Evolutionary conservation across 2,888 invertebrate genomes (phyloP), one percentile per base, ranked within the genome.

Genomic region (Coenonympha glycerion): DNA sequence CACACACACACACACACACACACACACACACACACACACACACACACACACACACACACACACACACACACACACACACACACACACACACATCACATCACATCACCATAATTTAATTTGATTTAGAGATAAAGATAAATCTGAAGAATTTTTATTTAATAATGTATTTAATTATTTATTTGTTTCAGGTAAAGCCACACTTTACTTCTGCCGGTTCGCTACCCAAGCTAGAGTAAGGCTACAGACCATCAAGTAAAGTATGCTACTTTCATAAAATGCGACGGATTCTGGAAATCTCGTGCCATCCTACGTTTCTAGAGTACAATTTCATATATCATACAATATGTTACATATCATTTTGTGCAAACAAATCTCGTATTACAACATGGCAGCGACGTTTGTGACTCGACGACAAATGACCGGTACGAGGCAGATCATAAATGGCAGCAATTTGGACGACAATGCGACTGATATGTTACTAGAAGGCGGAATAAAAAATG

Each of bases 341-440:
- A n/a, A 8, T n/a, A 19, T 18, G 9, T 18, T 18, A 36, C 11
- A 36, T 36, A 1, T 1, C 22, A 4, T 19, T 18, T n/a, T 26
- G 28, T 30, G 19, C 28, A 28, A 28, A 19, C 41, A 41, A 19
- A 41, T n/a, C n/a, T 30, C 6, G 18, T 28, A 30, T 41, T 18
- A 19, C 30, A 41, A 19, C n/a, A 11, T 13, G n/a, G 41, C 19
- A 41, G 34, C 3, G 37, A 9, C 44, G 15, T 13, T 22, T 30
- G 30, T 42, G 19, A 18, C 41, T 3, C 1, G 2, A 11, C 21
- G 22, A 44, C 33, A 21, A 44, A 44, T 44, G 44, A 44, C n/a
- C 16, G 21, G 8, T 8, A 44, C 44, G 31, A 19, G 44, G 13
- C 21, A 1, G 21, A 31, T 31, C 31, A 9, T 6, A 15, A n/a